phyloP scores from a whole-genome alignment of 2,113 vertebrate genomes.

The Bambusicola thoracicus region DNA sequence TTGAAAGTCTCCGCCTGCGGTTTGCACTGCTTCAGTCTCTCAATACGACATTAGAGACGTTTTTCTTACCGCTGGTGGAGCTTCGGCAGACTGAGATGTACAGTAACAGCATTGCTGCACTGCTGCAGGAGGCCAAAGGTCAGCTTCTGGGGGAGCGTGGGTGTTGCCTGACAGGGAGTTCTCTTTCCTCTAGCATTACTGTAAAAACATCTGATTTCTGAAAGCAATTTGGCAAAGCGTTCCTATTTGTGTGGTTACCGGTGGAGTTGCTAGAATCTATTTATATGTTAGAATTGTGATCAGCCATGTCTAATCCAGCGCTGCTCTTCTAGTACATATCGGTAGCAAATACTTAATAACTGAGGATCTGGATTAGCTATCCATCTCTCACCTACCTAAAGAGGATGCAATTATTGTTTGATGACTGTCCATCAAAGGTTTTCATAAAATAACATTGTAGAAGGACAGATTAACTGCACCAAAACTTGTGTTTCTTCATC shows the following conservation, averaged over 20 bases:
- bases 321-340: neutral
- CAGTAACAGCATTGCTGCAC: slow-evolving; percentile 87
- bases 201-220: slow-evolving; percentile 7
- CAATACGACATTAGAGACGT: slow-evolving; percentile 93
- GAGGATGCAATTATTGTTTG: neutral
- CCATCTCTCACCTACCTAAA: neutral
- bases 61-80: slow-evolving; percentile 95
- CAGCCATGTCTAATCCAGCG: neutral
- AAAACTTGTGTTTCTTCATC: neutral
- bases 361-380: neutral
- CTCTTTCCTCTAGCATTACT: neutral
- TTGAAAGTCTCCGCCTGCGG: slow-evolving; percentile 92
- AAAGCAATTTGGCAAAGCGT: neutral
- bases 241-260: neutral
- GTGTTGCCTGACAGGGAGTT: neutral
- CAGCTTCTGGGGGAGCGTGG: rapidly evolving
- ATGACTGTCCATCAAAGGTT: rapidly evolving
- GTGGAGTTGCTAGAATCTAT: neutral
- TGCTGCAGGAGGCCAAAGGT: slow-evolving; percentile 96
- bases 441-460: neutral
- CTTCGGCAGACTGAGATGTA: slow-evolving; percentile 89
- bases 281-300: neutral
- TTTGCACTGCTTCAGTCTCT: slow-evolving; percentile 96
- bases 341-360: neutral
- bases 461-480: neutral